Base-by-base conservation (phyloP, 2,113 vertebrate genomes). In the Rhinogobius similis region DNA sequence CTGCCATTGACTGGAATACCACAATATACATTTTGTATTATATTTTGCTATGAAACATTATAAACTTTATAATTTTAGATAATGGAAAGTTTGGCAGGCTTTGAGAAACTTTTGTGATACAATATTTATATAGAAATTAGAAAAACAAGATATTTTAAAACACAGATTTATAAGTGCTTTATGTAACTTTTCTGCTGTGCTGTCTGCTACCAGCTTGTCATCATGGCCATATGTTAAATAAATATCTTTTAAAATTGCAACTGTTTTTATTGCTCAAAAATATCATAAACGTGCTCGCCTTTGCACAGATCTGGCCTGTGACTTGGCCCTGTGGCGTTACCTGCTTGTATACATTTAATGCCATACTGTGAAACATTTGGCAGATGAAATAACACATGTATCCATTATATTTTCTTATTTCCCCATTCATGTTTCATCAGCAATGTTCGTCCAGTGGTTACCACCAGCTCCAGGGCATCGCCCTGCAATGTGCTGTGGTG, bases 401-500 rank as follows among this genome's bases (percentile, higher is more conserved):
- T 41, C 10, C 1, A 41, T 41, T 12, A 46, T 46, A 18, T 46
- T 46, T 46, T 18, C 44, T 7, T 46, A 1, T 46, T 46, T 46
- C 14, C 5, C 16, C 6, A 20, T 46, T 43, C 41, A 43, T 14
- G 12, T 43, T 12, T 43, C 12, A 43, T 43, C 41, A 14, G 41
- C 11, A 43, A 14, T 43, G 41, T 43, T 43, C 4, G 12, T 53
- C 21, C 13, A 4, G 29, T 10, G 29, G 4, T 3, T 36, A 18
- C 4, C 13, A 6, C 24, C 6, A 29, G 6, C 24, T 14, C 2
- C 46, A 39, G 66, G 67, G 38, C 59, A 70, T 55, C 29, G 58
- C 52, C 58, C 13, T 29, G 65, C 20, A 39, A 32, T 20, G 16
- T 53, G 77, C 68, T 61, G 58, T 62, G 53, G 53, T 10, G 5